phyloP scores from a whole-genome alignment of 2,888 invertebrate species.

The Caenorhabditis drosophilae region DNA sequence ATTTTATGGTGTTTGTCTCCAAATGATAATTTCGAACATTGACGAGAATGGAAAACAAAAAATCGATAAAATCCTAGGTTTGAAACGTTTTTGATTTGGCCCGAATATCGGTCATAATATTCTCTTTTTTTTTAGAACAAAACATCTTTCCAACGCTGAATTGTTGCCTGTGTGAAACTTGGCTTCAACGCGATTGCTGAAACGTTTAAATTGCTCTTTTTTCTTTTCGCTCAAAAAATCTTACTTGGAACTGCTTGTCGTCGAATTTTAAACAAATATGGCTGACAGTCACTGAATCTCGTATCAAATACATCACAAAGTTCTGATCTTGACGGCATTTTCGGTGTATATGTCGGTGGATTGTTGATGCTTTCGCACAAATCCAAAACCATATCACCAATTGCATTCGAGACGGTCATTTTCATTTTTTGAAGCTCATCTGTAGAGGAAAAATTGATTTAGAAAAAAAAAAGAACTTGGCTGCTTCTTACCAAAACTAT shows the following conservation, averaged over 20 bases:
- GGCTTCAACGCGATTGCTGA: conserved; percentile 22
- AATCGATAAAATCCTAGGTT: conserved; percentile 2
- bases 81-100: too few relatives aligned
- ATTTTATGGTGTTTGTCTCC: too few relatives aligned
- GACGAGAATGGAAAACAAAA: not conserved
- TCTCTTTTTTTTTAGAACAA: not conserved
- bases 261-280: conserved; percentile 89
- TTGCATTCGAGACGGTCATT: conserved; percentile 75
- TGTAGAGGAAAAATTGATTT: conserved; percentile 12
- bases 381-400: conserved; percentile 90
- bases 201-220: too few relatives aligned
- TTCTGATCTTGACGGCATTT: conserved; percentile 75
- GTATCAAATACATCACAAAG: conserved; percentile 93
- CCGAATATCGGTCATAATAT: too few relatives aligned
- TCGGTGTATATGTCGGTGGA: conserved; percentile 92
- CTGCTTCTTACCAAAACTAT: conserved; percentile 62
- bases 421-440: conserved; percentile 83
- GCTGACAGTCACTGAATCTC: conserved; percentile 88
- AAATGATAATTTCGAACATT: too few relatives aligned
- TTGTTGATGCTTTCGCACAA: conserved; percentile 94
- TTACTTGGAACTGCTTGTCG: conserved; percentile 36
- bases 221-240: too few relatives aligned
- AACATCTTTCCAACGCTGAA: conserved; percentile 31
- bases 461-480: not conserved
- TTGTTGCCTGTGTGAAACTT: conserved; percentile 15